phyloP scores from a whole-genome alignment of 2,113 vertebrate species.

The Choloepus hoffmanni region DNA sequence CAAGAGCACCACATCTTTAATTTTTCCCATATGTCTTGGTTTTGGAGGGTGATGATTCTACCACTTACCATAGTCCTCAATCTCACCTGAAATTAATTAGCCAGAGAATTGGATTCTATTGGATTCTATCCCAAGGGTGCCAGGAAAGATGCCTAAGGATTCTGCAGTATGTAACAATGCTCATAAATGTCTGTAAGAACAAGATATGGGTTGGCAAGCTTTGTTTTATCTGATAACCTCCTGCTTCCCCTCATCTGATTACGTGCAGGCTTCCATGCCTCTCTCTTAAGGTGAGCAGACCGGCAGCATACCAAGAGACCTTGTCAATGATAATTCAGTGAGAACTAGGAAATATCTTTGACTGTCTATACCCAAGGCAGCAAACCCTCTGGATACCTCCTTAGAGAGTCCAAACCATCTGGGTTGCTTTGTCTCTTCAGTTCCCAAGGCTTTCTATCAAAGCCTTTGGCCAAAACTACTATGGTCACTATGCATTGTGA shows the following conservation, averaged over 20 bases:
- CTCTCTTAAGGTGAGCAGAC: not conserved
- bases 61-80: not conserved
- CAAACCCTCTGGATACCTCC: not conserved
- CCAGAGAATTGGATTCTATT: not conserved
- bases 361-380: not conserved
- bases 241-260: too few relatives aligned
- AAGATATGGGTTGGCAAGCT: not conserved
- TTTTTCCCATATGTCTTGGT: conserved; percentile 12
- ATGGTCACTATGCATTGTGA: not conserved
- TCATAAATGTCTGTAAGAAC: not conserved
- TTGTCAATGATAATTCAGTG: not conserved
- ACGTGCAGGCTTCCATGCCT: not conserved
- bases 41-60: not conserved
- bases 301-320: not conserved
- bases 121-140: not conserved
- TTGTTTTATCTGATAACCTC: not conserved
- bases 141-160: not conserved
- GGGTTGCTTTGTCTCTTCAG: not conserved
- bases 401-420: not conserved
- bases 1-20: conserved; percentile 7
- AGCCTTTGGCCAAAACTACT: not conserved
- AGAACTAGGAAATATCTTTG: not conserved
- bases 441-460: not conserved
- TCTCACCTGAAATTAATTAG: not conserved
- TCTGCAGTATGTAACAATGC: not conserved